Base-by-base conservation (phyloP, 1,140 invertebrate species). In the Drosophila tristis region DNA sequence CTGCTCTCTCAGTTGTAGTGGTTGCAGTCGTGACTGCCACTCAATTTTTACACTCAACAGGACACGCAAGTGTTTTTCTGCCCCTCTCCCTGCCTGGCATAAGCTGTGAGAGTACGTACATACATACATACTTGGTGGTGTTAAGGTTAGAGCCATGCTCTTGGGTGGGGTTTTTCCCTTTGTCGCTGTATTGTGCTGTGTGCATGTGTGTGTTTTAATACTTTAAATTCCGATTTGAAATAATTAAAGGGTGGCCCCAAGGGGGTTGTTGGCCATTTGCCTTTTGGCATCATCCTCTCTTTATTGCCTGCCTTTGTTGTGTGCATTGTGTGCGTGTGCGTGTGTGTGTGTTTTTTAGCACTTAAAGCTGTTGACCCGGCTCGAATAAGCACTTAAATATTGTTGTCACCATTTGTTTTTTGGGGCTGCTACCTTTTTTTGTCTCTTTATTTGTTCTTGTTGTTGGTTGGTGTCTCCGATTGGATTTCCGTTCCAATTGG, bases 201-300 rank as follows among this genome's bases (percentile, higher is more conserved):
- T 11, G 35, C 9, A 39, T 39, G 35, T 39, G 35, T 39, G 50
- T 56, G 43, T 63, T 62, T 62, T 49, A 5, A 65, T 43, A 61
- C 78, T 78, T 81, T 82, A 82, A 74, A 78, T 65, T 78, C 57
- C 63, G 81, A 78, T 82, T 81, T 81, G 47, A 70, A 81, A 74
- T 65, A 78, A 79, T 79, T 82, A 82, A 81, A 74, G 70, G 54
- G 48, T 15, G 35, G 56, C 55, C 63, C 48, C 56, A 47, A 74
- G 67, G 60, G 78, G 79, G 64, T 39, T 39, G 35, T 39, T 39
- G 35, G 35, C 35, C 35, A 39, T 39, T 39, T 39, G 35, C 35
- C 35, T 39, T 39, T 39, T 39, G 35, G 35, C 35, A 39, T 39
- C 9, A 13, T 39, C 35, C 35, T 39, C 35, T 39, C 35, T 39